Percentiles rank a stretch among this genome's conserved stretches.
Evolutionary conservation across 2,113 vertebrate species (phyloP).

Genomic region (Gadus chalcogrammus): DNA sequence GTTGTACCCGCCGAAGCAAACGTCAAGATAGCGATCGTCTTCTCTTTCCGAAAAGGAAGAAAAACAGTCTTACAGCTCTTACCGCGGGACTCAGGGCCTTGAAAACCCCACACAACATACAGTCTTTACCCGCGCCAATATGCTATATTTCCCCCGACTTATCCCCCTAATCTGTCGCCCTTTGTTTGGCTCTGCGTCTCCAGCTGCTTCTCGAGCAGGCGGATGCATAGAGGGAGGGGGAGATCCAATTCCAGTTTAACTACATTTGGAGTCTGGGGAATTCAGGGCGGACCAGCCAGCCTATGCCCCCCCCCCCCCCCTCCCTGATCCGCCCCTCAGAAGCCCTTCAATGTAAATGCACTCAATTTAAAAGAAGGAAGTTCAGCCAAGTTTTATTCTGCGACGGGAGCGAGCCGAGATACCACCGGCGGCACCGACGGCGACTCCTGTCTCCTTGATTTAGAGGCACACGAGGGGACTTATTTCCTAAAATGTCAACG

Average conservation of each 20-base stretch:
- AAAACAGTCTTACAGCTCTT: conserved; percentile 34
- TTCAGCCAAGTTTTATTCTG: conserved; percentile 29
- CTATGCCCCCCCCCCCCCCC: too few species aligned
- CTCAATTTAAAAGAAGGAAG: too few species aligned
- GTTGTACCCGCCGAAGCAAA: conserved; percentile 69
- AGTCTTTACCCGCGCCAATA: conserved; percentile 37
- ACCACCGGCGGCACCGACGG: conserved; percentile 19
- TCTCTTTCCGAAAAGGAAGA: neutral
- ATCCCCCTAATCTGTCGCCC: conserved; percentile 20
- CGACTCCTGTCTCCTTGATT: conserved; percentile 55
- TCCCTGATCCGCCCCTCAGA: too few species aligned
- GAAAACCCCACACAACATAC: conserved; percentile 40
- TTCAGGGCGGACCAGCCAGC: too few species aligned
- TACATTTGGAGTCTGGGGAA: too few species aligned
- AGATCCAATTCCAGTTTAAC: too few species aligned
- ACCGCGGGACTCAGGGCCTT: conserved; percentile 46
- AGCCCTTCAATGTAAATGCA: too few species aligned
- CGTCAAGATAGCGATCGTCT: conserved; percentile 63
- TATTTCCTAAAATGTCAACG: conserved; percentile 69
- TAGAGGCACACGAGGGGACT: conserved; percentile 61
- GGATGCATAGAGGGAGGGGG: too few species aligned
- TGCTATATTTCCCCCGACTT: conserved; percentile 30
- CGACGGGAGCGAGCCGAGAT: conserved; percentile 47
- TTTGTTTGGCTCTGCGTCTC: conserved; percentile 5
- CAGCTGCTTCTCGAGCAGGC: too few species aligned